Evolutionary conservation across 2,888 invertebrate species (phyloP).

Genomic region (Rapana venosa): DNA sequence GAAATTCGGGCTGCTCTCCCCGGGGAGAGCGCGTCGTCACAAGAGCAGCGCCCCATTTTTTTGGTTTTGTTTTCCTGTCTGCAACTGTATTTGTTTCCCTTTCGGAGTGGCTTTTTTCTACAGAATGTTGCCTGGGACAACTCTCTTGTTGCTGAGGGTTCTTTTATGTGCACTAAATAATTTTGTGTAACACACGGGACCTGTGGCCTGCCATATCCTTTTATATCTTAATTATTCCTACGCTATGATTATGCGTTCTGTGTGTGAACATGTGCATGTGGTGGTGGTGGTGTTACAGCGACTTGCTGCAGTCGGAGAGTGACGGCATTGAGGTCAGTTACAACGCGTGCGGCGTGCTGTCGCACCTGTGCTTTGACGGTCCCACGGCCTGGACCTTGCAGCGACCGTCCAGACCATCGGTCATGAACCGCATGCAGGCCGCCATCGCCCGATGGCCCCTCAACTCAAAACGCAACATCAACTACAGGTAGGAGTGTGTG

Average conservation of each 20-base stretch:
- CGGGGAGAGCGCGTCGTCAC: no score
- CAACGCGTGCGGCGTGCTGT: constrained; percentile 96
- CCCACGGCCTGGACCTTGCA: constrained; percentile 88
- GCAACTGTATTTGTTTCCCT: no score
- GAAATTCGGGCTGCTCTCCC: no score
- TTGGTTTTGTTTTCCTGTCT: no score
- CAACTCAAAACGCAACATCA: constrained; percentile 92
- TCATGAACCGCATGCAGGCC: constrained; percentile 85
- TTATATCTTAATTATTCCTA: no score
- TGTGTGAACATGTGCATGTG: background rate
- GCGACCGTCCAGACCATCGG: constrained; percentile 85
- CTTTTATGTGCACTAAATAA: no score
- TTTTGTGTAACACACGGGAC: constrained; percentile 86
- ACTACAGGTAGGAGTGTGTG: constrained; percentile 83
- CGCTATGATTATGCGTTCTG: background rate
- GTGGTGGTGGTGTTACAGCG: constrained; percentile 79
- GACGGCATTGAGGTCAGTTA: constrained; percentile 98
- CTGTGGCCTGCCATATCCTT: constrained; percentile 73
- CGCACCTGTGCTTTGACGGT: constrained; percentile 96
- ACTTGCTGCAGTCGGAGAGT: constrained; percentile 87
- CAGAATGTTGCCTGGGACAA: no score
- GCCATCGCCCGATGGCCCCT: constrained; percentile 95
- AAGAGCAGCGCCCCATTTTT: no score
- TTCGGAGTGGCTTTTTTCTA: no score
- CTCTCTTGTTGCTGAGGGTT: no score